Conservation (phyloP, 2,113 vertebrate species). For the Nycticryphes semicollaris region DNA sequence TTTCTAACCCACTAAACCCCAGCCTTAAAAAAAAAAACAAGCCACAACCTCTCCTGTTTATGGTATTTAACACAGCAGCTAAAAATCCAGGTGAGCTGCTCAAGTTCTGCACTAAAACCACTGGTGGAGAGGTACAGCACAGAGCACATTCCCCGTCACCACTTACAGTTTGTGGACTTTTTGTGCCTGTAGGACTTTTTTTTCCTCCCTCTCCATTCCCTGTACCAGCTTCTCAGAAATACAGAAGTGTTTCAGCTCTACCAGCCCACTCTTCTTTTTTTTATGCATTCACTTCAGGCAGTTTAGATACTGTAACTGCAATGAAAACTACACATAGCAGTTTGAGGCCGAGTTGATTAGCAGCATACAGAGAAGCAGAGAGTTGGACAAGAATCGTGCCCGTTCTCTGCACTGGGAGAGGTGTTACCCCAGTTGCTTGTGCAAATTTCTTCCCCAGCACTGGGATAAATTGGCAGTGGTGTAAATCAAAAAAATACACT, state of each 20-base stretch:
- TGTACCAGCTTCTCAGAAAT: background rate
- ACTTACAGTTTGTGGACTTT: background rate
- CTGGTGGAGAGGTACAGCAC: background rate
- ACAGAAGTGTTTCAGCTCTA: background rate
- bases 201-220: background rate
- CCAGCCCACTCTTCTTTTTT: background rate
- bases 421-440: background rate
- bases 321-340: background rate
- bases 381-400: background rate
- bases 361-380: background rate
- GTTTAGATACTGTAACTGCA: background rate
- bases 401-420: background rate
- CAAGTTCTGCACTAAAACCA: background rate
- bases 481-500: background rate
- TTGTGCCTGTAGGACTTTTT: background rate
- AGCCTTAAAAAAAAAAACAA: background rate
- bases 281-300: background rate
- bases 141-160: background rate
- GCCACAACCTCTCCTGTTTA: background rate
- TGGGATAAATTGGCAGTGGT: background rate
- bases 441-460: background rate
- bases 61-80: background rate
- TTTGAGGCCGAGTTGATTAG: background rate
- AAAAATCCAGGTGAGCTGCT: background rate
- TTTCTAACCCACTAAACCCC: background rate